Percentiles rank a stretch among this genome's conserved stretches.
Evolutionary conservation across 2,797 vertebrate genomes (phyloP).

Genomic region (Propithecus perrieri): DNA sequence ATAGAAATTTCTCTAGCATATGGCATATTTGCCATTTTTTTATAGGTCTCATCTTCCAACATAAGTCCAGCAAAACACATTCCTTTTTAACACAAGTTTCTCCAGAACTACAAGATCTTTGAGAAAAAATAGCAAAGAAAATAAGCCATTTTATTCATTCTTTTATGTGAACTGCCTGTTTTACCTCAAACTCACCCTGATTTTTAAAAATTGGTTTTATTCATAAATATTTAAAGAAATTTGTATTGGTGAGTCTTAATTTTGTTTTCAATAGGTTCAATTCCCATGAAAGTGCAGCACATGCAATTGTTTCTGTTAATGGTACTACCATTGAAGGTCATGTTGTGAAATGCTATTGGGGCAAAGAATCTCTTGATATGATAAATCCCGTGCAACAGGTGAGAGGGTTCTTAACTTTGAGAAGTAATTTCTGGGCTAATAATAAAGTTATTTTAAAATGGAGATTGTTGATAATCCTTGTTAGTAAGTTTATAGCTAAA

Average conservation of each 20-base stretch:
- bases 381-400: constrained; percentile 95
- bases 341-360: constrained; percentile 98
- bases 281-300: constrained; percentile 96
- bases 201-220: constrained; percentile 52
- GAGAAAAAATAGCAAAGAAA: neutral
- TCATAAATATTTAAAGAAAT: constrained; percentile 17
- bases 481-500: constrained; percentile 61
- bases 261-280: constrained; percentile 90
- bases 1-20: constrained; percentile 19
- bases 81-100: neutral
- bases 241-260: neutral
- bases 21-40: neutral
- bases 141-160: neutral
- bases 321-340: constrained; percentile 96
- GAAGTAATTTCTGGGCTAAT: neutral
- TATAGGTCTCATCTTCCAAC: neutral
- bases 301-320: constrained; percentile 98
- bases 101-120: neutral
- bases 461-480: neutral
- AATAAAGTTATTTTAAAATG: constrained; percentile 16
- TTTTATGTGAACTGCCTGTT: neutral
- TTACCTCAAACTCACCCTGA: neutral
- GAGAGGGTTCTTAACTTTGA: constrained; percentile 63
- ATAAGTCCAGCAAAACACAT: neutral
- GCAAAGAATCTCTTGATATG: constrained; percentile 97